phyloP scores from a whole-genome alignment of 2,888 invertebrate species.

The Eupithecia tripunctaria region DNA sequence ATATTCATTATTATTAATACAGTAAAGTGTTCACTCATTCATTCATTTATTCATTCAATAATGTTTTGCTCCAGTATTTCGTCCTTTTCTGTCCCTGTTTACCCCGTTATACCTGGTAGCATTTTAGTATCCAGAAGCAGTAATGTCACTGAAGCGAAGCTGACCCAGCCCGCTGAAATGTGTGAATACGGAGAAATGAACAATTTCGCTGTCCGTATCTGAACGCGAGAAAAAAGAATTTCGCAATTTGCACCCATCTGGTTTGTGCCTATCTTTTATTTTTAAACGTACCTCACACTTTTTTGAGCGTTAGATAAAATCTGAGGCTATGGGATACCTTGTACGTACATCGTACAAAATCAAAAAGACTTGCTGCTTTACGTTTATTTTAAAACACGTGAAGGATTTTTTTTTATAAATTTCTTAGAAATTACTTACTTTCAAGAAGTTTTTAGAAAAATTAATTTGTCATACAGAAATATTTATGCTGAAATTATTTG shows the following conservation, averaged over 20 bases:
- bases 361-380: neutral
- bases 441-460: no score
- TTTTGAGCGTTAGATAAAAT: slow-evolving; percentile 2
- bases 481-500: neutral
- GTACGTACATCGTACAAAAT: neutral
- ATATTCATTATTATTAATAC: no score
- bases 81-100: no score
- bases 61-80: no score
- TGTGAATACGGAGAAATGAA: slow-evolving; percentile 46
- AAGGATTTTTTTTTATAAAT: no score
- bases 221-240: slow-evolving; percentile 37
- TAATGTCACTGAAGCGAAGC: slow-evolving; percentile 7
- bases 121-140: slow-evolving; percentile 7
- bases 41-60: no score
- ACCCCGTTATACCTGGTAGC: no score
- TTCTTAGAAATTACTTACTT: no score
- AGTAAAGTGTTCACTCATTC: no score
- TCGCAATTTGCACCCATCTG: slow-evolving; percentile 35
- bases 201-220: slow-evolving; percentile 38
- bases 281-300: slow-evolving; percentile 26
- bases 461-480: neutral
- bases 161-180: slow-evolving; percentile 35
- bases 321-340: neutral
- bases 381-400: no score
- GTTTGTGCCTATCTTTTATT: slow-evolving; percentile 35